Base-by-base conservation (phyloP, 2,113 vertebrate genomes). In the Conger conger region DNA sequence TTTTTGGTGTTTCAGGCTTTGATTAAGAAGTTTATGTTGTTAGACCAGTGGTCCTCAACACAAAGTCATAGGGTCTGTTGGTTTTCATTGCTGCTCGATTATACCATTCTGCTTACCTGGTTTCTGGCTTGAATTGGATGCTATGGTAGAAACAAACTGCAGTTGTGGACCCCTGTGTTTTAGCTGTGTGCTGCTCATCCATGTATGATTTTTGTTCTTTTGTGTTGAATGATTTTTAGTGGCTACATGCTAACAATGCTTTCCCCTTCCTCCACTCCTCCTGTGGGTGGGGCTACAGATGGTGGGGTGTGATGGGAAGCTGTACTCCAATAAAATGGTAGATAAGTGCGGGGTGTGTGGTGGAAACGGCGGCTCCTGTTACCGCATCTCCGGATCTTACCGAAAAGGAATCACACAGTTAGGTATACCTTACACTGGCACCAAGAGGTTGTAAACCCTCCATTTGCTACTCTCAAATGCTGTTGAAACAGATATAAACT, bases 381-480 rank as follows among this genome's bases (percentile, higher is more conserved):
- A 95, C 85, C 96, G 96, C 76, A 92, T 98, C 83, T 97, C 96
- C 16, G 97, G 97, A 91, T 96, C 93, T 90, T 97, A 96, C 92
- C 95, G 96, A 92, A 97, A 93, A 92, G 95, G 95, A 93, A 89
- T 96, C 95, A 89, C 96, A 96, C 96, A 97, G 95, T 97, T 97
- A 97, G 96, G 96, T 97, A 97, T 94, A 94, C 92, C 91, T 92
- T 91, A 88, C 87, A 54, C 57, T 85, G 86, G 57, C 76, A 85
- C 15, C 79, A 33, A 78, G 16, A 40, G 84, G 81, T 54, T 13
- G 36, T 82, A 36, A 30, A 76, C 53, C 68, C n/a, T 73, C 68
- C 68, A 5, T 53, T 86, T 23, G 9, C 42, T 79, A 42, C 23
- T 77, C 6, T 77, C 6, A 73, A 73, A 73, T 27, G 27, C 68